These are phyloP conservation scores for Chelidonichthys spinosus DNA, from an alignment of 2,797 vertebrate species.

Conservation along the genomic window DNA sequence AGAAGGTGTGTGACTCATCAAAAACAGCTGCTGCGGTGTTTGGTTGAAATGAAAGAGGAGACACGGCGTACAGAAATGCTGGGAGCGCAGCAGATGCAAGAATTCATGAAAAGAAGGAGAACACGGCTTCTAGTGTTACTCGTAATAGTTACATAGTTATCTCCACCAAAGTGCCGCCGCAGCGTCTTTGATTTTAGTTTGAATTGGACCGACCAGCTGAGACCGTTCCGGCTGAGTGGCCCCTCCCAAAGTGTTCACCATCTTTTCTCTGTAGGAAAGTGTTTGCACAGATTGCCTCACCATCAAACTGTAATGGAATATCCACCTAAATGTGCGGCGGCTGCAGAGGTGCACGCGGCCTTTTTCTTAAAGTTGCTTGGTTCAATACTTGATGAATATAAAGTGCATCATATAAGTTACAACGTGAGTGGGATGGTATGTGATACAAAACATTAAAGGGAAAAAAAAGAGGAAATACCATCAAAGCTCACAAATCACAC, in stretches of 20 bases:
- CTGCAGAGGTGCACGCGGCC: slow-evolving; percentile 28
- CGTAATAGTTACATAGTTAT: background rate
- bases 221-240: slow-evolving; percentile 20
- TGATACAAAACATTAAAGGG: slow-evolving; percentile 12
- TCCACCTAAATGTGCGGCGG: slow-evolving; percentile 34
- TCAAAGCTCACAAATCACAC: slow-evolving; percentile 19
- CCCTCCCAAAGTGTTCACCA: slow-evolving; percentile 27
- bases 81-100: slow-evolving; percentile 9
- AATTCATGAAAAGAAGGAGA: background rate
- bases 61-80: background rate
- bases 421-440: background rate
- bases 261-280: slow-evolving; percentile 31
- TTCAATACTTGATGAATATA: slow-evolving; percentile 45
- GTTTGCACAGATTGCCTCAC: slow-evolving; percentile 35
- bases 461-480: background rate
- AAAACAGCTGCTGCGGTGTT: slow-evolving; percentile 63
- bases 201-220: slow-evolving; percentile 21
- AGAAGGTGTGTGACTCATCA: slow-evolving; percentile 65
- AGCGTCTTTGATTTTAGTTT: slow-evolving; percentile 10
- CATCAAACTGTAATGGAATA: slow-evolving; percentile 43
- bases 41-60: slow-evolving; percentile 35
- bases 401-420: slow-evolving; percentile 18
- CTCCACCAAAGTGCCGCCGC: background rate
- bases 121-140: background rate
- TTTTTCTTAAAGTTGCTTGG: slow-evolving; percentile 29